phyloP scores from a whole-genome alignment of 2,797 vertebrate species.

The Valencia hispanica region DNA sequence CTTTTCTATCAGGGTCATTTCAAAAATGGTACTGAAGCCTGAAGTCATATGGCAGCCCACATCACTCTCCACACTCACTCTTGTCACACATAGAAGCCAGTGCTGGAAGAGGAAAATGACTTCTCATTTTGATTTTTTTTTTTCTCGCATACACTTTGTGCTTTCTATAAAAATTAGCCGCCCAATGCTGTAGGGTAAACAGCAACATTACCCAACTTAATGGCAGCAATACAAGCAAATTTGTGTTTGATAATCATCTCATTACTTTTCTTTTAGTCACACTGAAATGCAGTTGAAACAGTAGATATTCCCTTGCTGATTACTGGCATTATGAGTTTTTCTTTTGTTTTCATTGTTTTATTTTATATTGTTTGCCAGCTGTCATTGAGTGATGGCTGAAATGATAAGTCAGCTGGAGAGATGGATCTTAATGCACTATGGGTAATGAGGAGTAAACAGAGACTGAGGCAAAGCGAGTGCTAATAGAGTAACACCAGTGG shows the following conservation, averaged over 20 bases:
- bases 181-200: conserved; percentile 54
- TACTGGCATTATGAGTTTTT: not conserved
- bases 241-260: conserved; percentile 66
- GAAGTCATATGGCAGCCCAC: conserved; percentile 49
- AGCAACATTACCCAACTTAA: conserved; percentile 70
- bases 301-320: conserved; percentile 8
- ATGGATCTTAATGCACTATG: conserved; percentile 65
- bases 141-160: conserved; percentile 12
- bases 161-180: conserved; percentile 43
- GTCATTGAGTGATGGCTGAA: conserved; percentile 35
- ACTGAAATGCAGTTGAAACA: conserved; percentile 7
- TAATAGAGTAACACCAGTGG: conserved; percentile 51
- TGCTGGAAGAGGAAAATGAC: conserved; percentile 45
- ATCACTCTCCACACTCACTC: conserved; percentile 33
- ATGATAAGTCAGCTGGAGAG: conserved; percentile 33
- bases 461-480: conserved; percentile 29
- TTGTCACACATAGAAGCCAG: conserved; percentile 38
- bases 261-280: conserved; percentile 66
- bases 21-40: conserved; percentile 51
- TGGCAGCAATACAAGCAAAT: conserved; percentile 42
- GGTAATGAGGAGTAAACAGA: conserved; percentile 69
- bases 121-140: conserved; percentile 18
- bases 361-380: conserved; percentile 37
- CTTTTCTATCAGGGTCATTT: conserved; percentile 54
- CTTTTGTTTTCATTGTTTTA: conserved; percentile 9